These are phyloP conservation scores for Heliothis subflexa DNA, from an alignment of 1,140 invertebrate species.

Conservation along the genomic window DNA sequence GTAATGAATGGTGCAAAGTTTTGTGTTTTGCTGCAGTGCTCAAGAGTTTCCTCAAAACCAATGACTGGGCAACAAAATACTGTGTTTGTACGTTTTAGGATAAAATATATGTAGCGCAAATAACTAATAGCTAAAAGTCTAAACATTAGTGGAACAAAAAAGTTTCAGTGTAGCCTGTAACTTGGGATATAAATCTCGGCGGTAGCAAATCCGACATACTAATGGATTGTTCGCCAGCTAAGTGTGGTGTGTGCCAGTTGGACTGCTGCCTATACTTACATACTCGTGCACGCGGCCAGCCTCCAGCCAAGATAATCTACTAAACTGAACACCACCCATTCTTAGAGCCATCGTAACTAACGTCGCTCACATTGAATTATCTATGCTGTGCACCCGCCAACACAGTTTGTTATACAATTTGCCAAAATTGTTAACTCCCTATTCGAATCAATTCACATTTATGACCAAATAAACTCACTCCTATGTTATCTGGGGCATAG, in stretches of 20 bases:
- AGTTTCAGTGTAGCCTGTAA: slow-evolving; percentile 42
- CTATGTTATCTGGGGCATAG: neutral
- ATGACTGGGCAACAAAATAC: neutral
- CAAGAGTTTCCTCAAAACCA: neutral
- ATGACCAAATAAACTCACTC: slow-evolving; percentile 4
- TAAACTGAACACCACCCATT: slow-evolving; percentile 61
- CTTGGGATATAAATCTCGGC: slow-evolving; percentile 64
- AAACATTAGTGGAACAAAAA: slow-evolving; percentile 42
- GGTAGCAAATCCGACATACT: slow-evolving; percentile 69
- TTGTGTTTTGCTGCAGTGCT: neutral
- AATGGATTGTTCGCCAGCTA: slow-evolving; percentile 73
- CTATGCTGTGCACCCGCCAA: slow-evolving; percentile 46
- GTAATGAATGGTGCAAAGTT: neutral
- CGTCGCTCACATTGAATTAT: slow-evolving; percentile 48
- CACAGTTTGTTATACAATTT: slow-evolving; percentile 43
- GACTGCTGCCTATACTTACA: slow-evolving; percentile 60
- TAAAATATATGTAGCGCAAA: neutral
- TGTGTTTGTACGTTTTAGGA: slow-evolving; percentile 2
- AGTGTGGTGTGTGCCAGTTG: slow-evolving; percentile 68
- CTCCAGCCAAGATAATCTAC: slow-evolving; percentile 60
- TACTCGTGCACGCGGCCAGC: slow-evolving; percentile 31
- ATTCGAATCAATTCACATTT: slow-evolving; percentile 30
- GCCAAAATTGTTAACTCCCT: slow-evolving; percentile 19
- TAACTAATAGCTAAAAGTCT: slow-evolving; percentile 24
- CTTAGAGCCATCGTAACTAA: slow-evolving; percentile 57